These are phyloP conservation scores for Zaprionus gabonicus DNA, from an alignment of 1,140 invertebrate genomes.

Conservation along the genomic window DNA sequence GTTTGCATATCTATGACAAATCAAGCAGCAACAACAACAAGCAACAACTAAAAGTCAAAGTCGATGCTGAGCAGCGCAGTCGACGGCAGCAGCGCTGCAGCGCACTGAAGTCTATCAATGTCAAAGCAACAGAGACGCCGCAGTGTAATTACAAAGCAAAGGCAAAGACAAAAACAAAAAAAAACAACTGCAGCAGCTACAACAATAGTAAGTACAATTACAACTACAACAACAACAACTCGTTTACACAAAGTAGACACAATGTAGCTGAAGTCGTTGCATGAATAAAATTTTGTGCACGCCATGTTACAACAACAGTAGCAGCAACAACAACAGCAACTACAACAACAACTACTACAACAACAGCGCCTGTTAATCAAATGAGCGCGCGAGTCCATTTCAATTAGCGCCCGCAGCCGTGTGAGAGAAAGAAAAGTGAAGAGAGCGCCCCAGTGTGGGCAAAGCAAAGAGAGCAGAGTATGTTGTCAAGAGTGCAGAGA, in stretches of 20 bases:
- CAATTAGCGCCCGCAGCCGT: constrained; percentile 30
- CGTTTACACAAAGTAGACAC: constrained; percentile 45
- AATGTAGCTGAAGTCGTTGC: constrained; percentile 38
- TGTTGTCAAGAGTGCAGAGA: constrained; percentile 1
- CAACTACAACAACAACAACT: constrained; percentile 10
- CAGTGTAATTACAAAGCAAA: constrained; percentile 46
- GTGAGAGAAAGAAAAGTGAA: not conserved
- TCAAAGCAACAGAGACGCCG: constrained; percentile 49
- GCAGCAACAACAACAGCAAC: not conserved
- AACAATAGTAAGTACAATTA: not conserved
- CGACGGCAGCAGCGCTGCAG: constrained; percentile 25
- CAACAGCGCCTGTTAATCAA: constrained; percentile 48
- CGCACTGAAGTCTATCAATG: constrained; percentile 63
- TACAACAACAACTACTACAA: constrained; percentile 14
- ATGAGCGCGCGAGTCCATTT: constrained; percentile 41
- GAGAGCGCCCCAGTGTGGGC: not conserved
- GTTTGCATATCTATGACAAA: constrained; percentile 37
- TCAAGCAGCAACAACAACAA: not conserved
- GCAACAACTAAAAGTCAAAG: constrained; percentile 49
- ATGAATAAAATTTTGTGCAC: constrained; percentile 47
- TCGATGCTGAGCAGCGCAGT: constrained; percentile 49
- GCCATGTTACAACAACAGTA: constrained; percentile 40
- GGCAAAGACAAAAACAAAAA: not conserved
- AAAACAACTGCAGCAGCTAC: not conserved
- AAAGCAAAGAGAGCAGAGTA: constrained; percentile 6